Conservation (phyloP, 2,888 invertebrate genomes). For the Melipona bicolor region DNA sequence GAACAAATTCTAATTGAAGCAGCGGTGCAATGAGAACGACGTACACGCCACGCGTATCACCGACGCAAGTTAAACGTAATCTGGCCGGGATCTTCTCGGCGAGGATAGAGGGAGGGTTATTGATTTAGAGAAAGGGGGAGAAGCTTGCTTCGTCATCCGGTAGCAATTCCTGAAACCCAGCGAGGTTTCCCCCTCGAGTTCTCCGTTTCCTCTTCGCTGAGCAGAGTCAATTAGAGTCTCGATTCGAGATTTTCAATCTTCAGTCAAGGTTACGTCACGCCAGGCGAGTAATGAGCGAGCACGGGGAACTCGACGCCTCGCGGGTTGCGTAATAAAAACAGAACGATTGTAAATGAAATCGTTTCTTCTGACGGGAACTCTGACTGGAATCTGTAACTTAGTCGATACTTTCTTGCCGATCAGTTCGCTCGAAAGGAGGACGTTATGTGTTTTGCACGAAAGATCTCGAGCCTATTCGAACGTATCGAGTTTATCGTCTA, state of each 20-base stretch:
- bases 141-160: constrained; percentile 78
- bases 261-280: constrained; percentile 65
- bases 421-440: not conserved
- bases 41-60: constrained; percentile 49
- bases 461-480: not conserved
- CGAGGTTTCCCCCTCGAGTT: constrained; percentile 49
- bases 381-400: too few species aligned
- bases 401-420: not conserved
- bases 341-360: constrained; percentile 58
- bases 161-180: constrained; percentile 77
- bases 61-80: constrained; percentile 59
- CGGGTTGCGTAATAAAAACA: constrained; percentile 48
- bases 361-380: constrained; percentile 3
- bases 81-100: constrained; percentile 38
- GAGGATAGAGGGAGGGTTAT: constrained; percentile 60
- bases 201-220: constrained; percentile 66
- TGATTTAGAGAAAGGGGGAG: constrained; percentile 74
- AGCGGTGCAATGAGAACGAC: constrained; percentile 17
- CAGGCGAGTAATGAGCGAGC: constrained; percentile 26
- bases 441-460: not conserved
- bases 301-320: constrained; percentile 14
- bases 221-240: constrained; percentile 71
- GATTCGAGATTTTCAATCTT: constrained; percentile 70
- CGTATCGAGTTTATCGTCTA: not conserved
- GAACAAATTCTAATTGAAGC: constrained; percentile 56